These are phyloP conservation scores for Albula glossodonta DNA, from an alignment of 2,113 vertebrate species.

Conservation along the genomic window DNA sequence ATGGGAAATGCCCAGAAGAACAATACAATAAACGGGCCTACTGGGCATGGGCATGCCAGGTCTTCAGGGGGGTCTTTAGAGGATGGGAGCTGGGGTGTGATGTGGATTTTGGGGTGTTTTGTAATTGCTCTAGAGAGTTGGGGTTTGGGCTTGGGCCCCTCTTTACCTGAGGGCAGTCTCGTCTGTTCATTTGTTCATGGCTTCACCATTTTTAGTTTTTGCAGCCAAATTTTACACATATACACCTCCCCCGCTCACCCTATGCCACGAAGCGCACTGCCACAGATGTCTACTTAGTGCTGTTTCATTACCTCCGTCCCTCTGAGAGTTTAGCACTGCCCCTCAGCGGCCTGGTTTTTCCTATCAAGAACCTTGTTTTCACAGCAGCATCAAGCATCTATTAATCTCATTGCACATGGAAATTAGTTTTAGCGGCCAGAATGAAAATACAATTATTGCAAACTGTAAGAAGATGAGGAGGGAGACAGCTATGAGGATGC, in stretches of 20 bases:
- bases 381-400: constrained; percentile 19
- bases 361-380: constrained; percentile 15
- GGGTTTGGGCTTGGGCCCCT: neutral
- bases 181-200: neutral
- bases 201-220: neutral
- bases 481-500: constrained; percentile 11
- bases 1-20: neutral
- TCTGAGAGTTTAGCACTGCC: neutral
- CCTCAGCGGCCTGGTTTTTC: neutral
- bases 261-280: neutral
- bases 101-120: neutral
- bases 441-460: constrained; percentile 41
- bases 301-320: neutral
- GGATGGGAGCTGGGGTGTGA: neutral
- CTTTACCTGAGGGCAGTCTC: neutral
- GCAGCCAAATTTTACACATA: neutral
- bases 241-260: neutral
- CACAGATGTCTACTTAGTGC: neutral
- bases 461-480: constrained; percentile 6
- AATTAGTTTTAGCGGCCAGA: neutral
- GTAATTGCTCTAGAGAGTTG: neutral
- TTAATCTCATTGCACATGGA: constrained; percentile 38
- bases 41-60: neutral
- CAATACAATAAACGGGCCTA: neutral
- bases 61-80: neutral